A percentile compares a stretch with the other conserved stretches of the same genome.
Evolutionary conservation across 2,113 vertebrate genomes (phyloP).

Genomic region (Catagonus wagneri): DNA sequence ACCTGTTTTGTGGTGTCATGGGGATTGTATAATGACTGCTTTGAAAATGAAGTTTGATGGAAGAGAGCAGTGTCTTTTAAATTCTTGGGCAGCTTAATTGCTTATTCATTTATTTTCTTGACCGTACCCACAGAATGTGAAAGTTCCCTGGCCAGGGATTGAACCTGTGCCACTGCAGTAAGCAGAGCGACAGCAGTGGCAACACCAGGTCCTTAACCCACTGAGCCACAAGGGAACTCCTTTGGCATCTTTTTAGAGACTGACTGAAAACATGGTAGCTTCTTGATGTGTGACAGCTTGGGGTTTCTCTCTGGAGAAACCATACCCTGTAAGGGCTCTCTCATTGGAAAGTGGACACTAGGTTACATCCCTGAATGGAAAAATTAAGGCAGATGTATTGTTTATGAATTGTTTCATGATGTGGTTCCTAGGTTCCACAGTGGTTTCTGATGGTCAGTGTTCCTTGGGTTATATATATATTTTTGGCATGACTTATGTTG

Average conservation of each 20-base stretch:
- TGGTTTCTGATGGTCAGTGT: background rate
- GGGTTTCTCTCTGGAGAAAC: background rate
- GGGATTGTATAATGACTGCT: background rate
- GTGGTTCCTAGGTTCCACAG: background rate
- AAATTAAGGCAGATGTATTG: background rate
- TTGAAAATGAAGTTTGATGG: constrained; percentile 24
- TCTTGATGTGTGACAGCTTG: background rate
- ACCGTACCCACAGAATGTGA: no score
- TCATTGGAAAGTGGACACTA: background rate
- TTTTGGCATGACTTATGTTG: background rate
- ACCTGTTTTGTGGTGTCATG: background rate
- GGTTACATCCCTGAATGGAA: background rate
- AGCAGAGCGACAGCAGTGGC: no score
- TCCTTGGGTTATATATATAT: background rate
- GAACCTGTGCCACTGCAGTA: no score
- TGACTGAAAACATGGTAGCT: background rate
- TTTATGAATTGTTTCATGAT: background rate
- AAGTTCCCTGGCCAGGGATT: no score
- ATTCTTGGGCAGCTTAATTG: background rate
- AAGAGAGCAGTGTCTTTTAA: background rate
- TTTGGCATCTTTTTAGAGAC: background rate
- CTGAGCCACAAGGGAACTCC: background rate
- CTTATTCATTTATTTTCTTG: no score
- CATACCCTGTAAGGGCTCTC: fast-evolving
- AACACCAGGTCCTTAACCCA: no score